phyloP scores from a whole-genome alignment of 2,888 invertebrate genomes.

The Harpalus rufipes region DNA sequence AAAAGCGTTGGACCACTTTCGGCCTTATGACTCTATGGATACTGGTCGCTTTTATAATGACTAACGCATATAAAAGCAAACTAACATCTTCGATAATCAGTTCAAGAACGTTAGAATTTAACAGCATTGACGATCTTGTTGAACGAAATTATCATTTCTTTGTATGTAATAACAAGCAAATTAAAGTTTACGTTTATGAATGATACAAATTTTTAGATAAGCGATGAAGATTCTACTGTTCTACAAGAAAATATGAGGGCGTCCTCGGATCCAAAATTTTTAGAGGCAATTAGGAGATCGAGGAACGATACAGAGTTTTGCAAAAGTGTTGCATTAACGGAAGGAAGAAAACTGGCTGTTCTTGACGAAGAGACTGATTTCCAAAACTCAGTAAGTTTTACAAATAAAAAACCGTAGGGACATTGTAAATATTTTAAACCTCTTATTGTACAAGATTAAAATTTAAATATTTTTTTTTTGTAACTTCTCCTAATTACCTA shows the following conservation, averaged over 20 bases:
- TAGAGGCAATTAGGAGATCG: conserved; percentile 34
- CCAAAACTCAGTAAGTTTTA: conserved; percentile 32
- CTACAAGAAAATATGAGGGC: conserved; percentile 38
- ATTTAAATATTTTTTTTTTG: too few species aligned
- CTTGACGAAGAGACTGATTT: conserved; percentile 61
- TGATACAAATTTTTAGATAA: conserved; percentile 24
- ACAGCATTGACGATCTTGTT: conserved; percentile 54
- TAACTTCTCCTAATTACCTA: too few species aligned
- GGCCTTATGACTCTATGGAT: conserved; percentile 42
- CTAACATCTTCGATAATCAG: conserved; percentile 52
- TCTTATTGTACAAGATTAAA: too few species aligned
- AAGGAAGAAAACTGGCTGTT: conserved; percentile 19
- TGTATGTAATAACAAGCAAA: conserved; percentile 10
- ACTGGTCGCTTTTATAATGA: conserved; percentile 45
- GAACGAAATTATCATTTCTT: conserved; percentile 48
- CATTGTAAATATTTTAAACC: too few species aligned
- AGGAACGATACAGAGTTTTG: conserved; percentile 58
- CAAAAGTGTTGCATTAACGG: conserved; percentile 11
- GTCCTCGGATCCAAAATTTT: conserved; percentile 51
- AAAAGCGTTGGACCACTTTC: conserved; percentile 22
- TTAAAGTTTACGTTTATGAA: not conserved
- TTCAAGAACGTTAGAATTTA: conserved; percentile 35
- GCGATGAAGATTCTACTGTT: conserved; percentile 45
- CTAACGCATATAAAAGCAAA: conserved; percentile 62
- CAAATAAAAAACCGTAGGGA: not conserved